A percentile compares a stretch with the other conserved stretches of the same genome.
Evolutionary conservation across 2,113 vertebrate genomes (phyloP).

Genomic region (Mixornis gularis): DNA sequence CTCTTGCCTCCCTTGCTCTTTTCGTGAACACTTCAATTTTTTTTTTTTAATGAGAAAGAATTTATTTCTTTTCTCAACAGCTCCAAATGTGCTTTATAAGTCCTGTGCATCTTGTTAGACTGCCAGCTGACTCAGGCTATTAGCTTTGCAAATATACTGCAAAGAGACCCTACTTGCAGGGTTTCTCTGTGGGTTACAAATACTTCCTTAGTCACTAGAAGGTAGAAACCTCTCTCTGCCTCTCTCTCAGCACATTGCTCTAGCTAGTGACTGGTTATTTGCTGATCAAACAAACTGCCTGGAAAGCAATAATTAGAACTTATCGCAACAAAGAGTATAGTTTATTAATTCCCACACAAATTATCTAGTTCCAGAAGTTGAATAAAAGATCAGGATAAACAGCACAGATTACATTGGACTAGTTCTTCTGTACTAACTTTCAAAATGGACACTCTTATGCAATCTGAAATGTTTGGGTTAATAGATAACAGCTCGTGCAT

Average conservation of each 20-base stretch:
- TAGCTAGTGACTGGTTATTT: background rate
- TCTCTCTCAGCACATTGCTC: background rate
- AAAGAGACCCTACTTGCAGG: background rate
- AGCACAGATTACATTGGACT: background rate
- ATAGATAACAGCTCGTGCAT: constrained; percentile 42
- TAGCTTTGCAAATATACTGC: background rate
- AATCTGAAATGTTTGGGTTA: constrained; percentile 38
- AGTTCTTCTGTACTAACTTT: background rate
- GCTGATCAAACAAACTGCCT: constrained; percentile 4
- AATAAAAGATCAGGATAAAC: constrained; percentile 23
- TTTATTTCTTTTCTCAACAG: background rate
- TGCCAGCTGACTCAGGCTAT: background rate
- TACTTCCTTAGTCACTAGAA: background rate
- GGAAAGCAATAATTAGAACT: background rate
- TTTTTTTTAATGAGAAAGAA: background rate
- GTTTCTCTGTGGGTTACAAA: background rate
- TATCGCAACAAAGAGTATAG: background rate
- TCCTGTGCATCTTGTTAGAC: background rate
- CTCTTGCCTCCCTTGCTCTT: background rate
- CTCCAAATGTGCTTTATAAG: background rate
- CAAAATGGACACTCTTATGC: background rate
- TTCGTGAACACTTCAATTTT: background rate
- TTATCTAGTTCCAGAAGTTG: background rate
- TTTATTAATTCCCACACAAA: constrained; percentile 42
- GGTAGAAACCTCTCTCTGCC: background rate